Evolutionary conservation across 1,140 invertebrate species (phyloP).

Genomic region (Drosophila triauraria): DNA sequence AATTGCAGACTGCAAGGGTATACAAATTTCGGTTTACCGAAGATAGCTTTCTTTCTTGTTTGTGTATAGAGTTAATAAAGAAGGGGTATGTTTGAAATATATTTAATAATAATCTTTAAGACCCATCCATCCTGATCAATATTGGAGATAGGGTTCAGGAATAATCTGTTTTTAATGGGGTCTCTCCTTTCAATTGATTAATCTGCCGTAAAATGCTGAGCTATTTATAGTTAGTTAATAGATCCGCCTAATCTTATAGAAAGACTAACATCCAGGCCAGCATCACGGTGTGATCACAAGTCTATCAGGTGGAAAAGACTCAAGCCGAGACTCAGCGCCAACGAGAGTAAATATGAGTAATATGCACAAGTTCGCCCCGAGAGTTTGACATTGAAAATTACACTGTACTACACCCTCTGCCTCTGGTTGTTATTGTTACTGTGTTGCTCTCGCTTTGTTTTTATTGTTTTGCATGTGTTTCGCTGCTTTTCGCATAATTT

Average conservation of each 20-base stretch:
- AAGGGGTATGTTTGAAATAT: not conserved
- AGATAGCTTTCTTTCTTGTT: no score
- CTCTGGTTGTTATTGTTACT: constrained; percentile 32
- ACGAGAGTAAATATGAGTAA: constrained; percentile 43
- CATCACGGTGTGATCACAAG: constrained; percentile 62
- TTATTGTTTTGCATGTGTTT: constrained; percentile 61
- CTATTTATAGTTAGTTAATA: constrained; percentile 13
- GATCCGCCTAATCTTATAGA: constrained; percentile 9
- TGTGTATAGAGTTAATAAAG: not conserved
- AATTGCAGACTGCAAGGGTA: no score
- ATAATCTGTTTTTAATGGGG: not conserved
- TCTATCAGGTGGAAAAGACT: constrained; percentile 38
- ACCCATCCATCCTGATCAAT: not conserved
- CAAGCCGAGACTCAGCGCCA: constrained; percentile 3
- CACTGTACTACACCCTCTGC: constrained; percentile 30
- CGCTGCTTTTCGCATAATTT: constrained; percentile 44
- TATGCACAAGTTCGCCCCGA: constrained; percentile 28
- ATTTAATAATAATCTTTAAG: no score
- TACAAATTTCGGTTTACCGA: no score
- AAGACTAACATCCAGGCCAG: constrained; percentile 25
- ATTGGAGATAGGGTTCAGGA: not conserved
- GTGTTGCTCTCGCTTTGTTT: constrained; percentile 23
- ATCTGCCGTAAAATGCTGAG: not conserved
- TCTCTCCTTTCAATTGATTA: not conserved
- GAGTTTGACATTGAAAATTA: constrained; percentile 71